Base-by-base conservation (phyloP, 2,797 vertebrate genomes). In the Takifugu rubripes region DNA sequence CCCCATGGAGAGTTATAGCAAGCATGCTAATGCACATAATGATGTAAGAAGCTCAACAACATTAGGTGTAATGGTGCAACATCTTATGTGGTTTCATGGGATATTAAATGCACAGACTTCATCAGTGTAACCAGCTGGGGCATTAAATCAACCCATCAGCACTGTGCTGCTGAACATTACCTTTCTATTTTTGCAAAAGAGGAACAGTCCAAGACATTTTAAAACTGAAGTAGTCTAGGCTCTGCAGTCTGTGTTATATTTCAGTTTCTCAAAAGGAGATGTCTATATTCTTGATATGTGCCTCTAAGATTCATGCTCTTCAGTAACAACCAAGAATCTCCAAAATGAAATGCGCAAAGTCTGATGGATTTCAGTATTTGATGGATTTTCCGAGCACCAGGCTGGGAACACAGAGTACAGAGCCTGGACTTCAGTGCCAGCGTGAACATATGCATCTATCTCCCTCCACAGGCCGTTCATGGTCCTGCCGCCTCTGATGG, bases 401-500 rank as follows among this genome's bases (percentile, higher is more conserved):
- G n/a, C 16, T 46, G 44, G 16, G 21, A 21, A 5, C 54, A 58
- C 44, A 1, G 25, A 60, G 59, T 46, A 51, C 49, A 8, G 26
- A 29, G 42, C 27, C 14, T 54, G 52, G 63, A 54, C 57, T 68
- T 64, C 55, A 16, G 6, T 17, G 17, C 46, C 15, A 51, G 6
- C 26, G 3, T 29, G 36, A 58, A 45, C 54, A 24, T 61, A 63
- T 72, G 62, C 46, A 42, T 77, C 59, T 81, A 62, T 85, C 84
- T 82, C 87, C 84, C 72, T 83, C 78, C 72, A 27, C 92, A 99
- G 97, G 93, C 96, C 96, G 0, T 97, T 98, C 82, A 85, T 96
- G 64, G 92, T 95, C 84, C 93, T 97, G 86, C 97, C 97, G 0
- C 96, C 96, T 4, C 86, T 99, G 83, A 98, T 98, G 95, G 96